These are phyloP conservation scores for Ridgeia piscesae DNA, from an alignment of 1,140 invertebrate genomes.

Conservation along the genomic window DNA sequence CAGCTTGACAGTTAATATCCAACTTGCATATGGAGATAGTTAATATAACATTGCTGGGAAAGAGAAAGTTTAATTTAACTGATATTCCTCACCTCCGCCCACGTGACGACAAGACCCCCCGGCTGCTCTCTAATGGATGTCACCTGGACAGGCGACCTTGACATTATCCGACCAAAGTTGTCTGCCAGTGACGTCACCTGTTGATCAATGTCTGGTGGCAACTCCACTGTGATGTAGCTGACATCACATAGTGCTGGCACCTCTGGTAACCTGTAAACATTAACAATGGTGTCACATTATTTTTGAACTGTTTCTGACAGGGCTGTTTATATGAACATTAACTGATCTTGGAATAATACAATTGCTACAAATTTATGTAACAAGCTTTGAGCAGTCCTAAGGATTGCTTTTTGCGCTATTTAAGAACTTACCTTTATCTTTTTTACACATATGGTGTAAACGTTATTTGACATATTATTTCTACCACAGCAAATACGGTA, in stretches of 20 bases:
- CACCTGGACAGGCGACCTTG: constrained; percentile 46
- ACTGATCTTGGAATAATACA: not conserved
- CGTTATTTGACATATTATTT: not conserved
- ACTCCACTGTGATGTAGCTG: constrained; percentile 41
- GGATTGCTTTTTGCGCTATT: too few species aligned
- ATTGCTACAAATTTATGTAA: too few species aligned
- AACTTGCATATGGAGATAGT: not conserved
- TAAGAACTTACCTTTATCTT: too few species aligned
- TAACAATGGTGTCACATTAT: not conserved
- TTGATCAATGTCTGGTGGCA: constrained; percentile 33
- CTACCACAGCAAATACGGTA: not conserved
- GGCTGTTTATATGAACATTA: not conserved
- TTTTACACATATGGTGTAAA: not conserved
- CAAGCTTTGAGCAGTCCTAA: too few species aligned
- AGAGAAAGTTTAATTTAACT: not conserved
- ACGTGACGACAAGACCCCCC: constrained; percentile 44
- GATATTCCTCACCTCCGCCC: constrained; percentile 41
- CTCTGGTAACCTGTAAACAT: constrained; percentile 46
- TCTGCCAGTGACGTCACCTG: constrained; percentile 27
- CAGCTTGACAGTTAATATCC: not conserved
- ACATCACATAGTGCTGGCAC: constrained; percentile 47
- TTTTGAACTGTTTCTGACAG: not conserved
- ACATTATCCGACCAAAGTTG: constrained; percentile 40
- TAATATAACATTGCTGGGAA: not conserved
- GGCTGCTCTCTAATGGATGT: constrained; percentile 43